phyloP scores from a whole-genome alignment of 2,113 vertebrate genomes.

The Propithecus coquereli region DNA sequence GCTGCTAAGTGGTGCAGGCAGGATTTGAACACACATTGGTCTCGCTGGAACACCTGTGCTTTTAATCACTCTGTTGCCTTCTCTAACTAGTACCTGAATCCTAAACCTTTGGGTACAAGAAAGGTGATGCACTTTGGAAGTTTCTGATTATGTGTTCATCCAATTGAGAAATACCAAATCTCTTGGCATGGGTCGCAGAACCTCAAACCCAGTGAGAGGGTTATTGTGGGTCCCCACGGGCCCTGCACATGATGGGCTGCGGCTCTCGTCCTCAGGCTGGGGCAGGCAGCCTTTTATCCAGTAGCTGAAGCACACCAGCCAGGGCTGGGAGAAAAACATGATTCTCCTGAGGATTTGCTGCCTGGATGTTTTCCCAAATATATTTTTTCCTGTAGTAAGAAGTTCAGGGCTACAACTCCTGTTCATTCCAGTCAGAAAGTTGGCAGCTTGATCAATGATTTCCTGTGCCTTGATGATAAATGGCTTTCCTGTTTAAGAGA shows the following conservation, averaged over 20 bases:
- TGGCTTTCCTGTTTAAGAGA: conserved; percentile 57
- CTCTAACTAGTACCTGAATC: neutral
- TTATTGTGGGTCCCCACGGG: neutral
- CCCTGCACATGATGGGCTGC: fast-evolving
- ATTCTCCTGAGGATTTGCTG: neutral
- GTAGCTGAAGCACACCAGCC: neutral
- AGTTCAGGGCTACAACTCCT: conserved; percentile 43
- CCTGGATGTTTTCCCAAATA: neutral
- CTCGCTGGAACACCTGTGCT: neutral
- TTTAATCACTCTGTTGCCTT: neutral
- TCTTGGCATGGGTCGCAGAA: neutral
- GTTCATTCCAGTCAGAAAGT: conserved; percentile 48
- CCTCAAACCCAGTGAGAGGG: neutral
- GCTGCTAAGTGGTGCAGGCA: neutral
- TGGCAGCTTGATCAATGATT: conserved; percentile 68
- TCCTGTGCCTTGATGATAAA: conserved; percentile 70
- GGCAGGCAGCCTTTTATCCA: neutral
- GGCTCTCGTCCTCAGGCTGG: fast-evolving
- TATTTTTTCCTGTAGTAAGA: neutral
- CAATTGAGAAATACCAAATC: neutral
- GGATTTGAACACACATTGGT: neutral
- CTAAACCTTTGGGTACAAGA: neutral
- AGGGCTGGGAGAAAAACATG: neutral
- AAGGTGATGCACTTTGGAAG: neutral
- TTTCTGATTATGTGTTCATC: neutral